A percentile compares a stretch with the other conserved stretches of the same genome.
phyloP scores from a whole-genome alignment of 2,888 invertebrate species.

The Standfussiana lucernea region DNA sequence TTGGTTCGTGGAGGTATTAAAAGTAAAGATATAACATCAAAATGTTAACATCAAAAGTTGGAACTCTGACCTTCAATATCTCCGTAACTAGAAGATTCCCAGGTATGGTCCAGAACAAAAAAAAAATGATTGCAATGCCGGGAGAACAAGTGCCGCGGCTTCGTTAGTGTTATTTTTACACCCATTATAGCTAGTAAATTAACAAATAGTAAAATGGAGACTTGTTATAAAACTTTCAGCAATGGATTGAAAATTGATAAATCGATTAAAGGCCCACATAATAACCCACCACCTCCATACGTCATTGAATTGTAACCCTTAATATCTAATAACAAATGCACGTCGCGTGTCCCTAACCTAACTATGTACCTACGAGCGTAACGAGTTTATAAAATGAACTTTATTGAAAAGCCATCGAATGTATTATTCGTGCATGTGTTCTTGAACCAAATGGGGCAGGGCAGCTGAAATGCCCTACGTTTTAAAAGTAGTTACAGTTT shows the following conservation, averaged over 20 bases:
- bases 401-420: constrained; percentile 12
- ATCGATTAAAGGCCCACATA: background rate
- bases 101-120: too few species aligned
- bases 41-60: too few species aligned
- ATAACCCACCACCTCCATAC: background rate
- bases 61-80: too few species aligned
- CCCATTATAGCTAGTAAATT: too few species aligned
- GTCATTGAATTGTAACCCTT: background rate
- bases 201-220: background rate
- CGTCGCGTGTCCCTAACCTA: constrained; percentile 7
- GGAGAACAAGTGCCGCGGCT: too few species aligned
- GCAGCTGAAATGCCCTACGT: constrained; percentile 7
- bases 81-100: too few species aligned
- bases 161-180: too few species aligned
- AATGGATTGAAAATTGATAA: background rate
- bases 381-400: constrained; percentile 1
- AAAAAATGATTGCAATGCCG: too few species aligned
- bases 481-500: background rate
- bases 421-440: constrained; percentile 25
- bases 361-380: background rate
- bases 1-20: too few species aligned
- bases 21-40: too few species aligned
- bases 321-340: constrained; percentile 19
- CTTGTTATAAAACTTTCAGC: background rate
- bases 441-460: constrained; percentile 24